These are phyloP conservation scores for Myotis brandtii DNA, from an alignment of 2,113 vertebrate genomes.

Conservation along the genomic window DNA sequence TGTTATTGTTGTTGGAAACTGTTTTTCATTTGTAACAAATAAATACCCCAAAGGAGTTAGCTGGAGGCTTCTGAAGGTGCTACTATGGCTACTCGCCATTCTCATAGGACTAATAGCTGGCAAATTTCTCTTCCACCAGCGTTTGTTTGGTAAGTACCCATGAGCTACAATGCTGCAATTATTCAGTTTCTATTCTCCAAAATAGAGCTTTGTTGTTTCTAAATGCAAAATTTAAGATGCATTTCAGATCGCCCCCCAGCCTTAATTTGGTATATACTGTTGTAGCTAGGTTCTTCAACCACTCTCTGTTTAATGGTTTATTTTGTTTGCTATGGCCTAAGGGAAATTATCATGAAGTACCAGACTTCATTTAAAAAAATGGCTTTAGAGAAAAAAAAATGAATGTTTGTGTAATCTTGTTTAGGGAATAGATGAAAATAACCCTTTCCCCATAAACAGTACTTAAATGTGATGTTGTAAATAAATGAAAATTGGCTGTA, in stretches of 20 bases:
- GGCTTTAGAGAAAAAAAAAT: background rate
- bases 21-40: conserved; percentile 97
- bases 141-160: conserved; percentile 94
- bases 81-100: conserved; percentile 95
- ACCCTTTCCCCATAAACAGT: background rate
- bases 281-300: background rate
- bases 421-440: conserved; percentile 17
- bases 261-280: background rate
- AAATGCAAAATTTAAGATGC: background rate
- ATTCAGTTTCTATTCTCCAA: background rate
- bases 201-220: conserved; percentile 17
- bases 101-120: conserved; percentile 94
- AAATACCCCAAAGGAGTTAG: conserved; percentile 95
- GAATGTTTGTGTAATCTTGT: conserved; percentile 7
- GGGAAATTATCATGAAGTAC: background rate
- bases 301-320: background rate
- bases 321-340: conserved; percentile 12
- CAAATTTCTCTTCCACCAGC: conserved; percentile 97
- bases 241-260: background rate
- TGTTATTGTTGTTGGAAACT: conserved; percentile 98
- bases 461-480: background rate
- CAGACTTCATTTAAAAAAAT: background rate
- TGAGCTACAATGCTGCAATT: background rate
- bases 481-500: background rate
- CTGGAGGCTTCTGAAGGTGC: conserved; percentile 95